Base-by-base conservation (phyloP, 37 sponge, comb jelly and placozoan species). In the Cladorhizidae sp. region DNA sequence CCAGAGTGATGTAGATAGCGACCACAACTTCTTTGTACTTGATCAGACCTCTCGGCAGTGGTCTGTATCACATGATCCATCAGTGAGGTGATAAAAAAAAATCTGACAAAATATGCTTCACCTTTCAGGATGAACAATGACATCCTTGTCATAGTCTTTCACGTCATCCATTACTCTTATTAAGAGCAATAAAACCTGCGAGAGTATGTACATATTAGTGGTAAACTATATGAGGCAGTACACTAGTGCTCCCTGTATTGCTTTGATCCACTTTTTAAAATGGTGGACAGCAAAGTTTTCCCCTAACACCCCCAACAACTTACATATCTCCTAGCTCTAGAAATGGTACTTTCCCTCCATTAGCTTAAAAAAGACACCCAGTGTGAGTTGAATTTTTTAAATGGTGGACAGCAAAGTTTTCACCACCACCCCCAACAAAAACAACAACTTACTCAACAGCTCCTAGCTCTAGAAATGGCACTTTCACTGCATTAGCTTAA, bases 121-220 rank as follows among this genome's bases (percentile, higher is more conserved):
- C 91, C 91, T 75, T 29, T 94, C 94, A 35, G 94, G 94, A 54
- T 94, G 94, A 21, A 90, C 80, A 17, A 78, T 77, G 1, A 77
- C 80, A 65, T 94, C 94, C 37, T 78, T 84, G 2, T 94, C 94
- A 77, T 81, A 94, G 59, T 94, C 94, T 72, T 94, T 94, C 25
- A 94, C 88, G 64, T 94, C 94, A 73, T 94, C 94, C 94, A 94
- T 94, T 9, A 94, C 59, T 17, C 94, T 90, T 35, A 94, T 37
- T 22, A 80, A 43, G 25, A 94, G 64, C 1, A 94, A 64, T 9
- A 94, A 59, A 23, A 75, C 52, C 91, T 86, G 57, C 15, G 25
- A 61, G 28, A 29, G 2, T 28, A 6, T 36, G 35, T 39, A 68
- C 22, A 8, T 28, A 61, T 54, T 26, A 26, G 5, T 26, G 7